A percentile compares a stretch with the other conserved stretches of the same genome.
phyloP scores from a whole-genome alignment of 2,113 vertebrate species.

The Emydocephalus ijimae region DNA sequence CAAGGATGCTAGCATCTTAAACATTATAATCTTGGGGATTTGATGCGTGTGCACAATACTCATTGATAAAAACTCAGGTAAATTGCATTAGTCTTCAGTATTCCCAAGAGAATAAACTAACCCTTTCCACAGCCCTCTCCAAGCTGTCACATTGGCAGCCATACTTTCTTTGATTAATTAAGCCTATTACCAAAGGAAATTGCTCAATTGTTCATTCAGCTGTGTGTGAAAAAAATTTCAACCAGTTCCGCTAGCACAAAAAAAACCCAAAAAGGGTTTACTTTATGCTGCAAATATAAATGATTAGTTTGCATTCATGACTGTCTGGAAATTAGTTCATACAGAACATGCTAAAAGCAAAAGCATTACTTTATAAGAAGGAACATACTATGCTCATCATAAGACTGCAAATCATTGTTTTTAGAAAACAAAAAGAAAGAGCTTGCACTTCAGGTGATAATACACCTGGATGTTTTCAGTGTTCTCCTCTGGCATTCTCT shows the following conservation, averaged over 20 bases:
- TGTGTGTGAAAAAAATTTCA: slow-evolving; percentile 42
- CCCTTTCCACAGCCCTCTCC: slow-evolving; percentile 23
- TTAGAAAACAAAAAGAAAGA: background rate
- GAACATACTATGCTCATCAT: background rate
- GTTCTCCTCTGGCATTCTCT: background rate
- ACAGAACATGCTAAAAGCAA: slow-evolving; percentile 16
- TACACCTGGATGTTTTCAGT: background rate
- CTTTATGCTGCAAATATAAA: slow-evolving; percentile 15
- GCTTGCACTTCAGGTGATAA: slow-evolving; percentile 11
- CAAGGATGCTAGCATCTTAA: background rate
- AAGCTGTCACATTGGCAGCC: slow-evolving; percentile 32
- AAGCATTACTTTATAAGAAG: background rate
- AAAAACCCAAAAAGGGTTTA: slow-evolving; percentile 26
- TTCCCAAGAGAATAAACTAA: slow-evolving; percentile 20
- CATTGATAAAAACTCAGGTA: slow-evolving; percentile 19
- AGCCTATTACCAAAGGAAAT: slow-evolving; percentile 45
- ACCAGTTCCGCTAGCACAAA: slow-evolving; percentile 34
- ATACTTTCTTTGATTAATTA: slow-evolving; percentile 43
- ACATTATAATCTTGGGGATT: background rate
- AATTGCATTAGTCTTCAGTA: slow-evolving; percentile 4
- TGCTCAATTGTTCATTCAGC: slow-evolving; percentile 39
- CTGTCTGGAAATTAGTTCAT: slow-evolving; percentile 7
- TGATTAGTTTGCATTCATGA: background rate
- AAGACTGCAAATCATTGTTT: slow-evolving; percentile 6
- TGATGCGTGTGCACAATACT: background rate